Evolutionary conservation across 2,113 vertebrate genomes (phyloP), one percentile per base, ranked within the genome.

Genomic region (Phrynocephalus versicolor): DNA sequence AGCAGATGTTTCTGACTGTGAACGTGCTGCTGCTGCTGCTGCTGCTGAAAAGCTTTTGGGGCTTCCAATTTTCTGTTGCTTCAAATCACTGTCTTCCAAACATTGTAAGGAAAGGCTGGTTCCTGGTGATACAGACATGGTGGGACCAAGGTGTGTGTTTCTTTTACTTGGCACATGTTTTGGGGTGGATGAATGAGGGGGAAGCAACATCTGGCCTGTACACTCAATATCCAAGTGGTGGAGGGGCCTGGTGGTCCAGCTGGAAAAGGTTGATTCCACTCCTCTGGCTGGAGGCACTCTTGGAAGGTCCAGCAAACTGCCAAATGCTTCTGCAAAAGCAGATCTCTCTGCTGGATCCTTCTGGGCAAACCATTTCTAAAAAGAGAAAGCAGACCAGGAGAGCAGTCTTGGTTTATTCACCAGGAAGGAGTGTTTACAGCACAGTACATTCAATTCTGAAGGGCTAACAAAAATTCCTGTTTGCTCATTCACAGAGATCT

Each of bases 41-140:
- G 88, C 39, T 57, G 88, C 84, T 0, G 27, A 76, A 39, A 87
- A 23, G 64, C 86, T 85, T 0, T 3, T 82, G 16, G 85, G 64
- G 35, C 67, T 81, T 0, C 0, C 51, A 30, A 45, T 74, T 30
- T 92, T 85, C 0, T 70, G 92, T 25, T 86, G 89, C 27, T 79
- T 33, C 0, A 87, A 94, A 51, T 88, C 89, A 60, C 92, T 88
- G 1, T 91, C 92, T 72, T 95, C 90, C 0, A 86, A 83, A 13
- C 94, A 83, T 1, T 92, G 91, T 16, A 90, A 69, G 0, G 95
- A 95, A 45, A 94, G 30, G 60, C 91, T 95, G 9, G 41, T 87
- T 1, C 82, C 72, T 0, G 94, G 87, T 45, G 72, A 75, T 82
- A 81, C 91, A 64, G 2, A 88, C 65, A n/a, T 12, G 39, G 80